These are phyloP conservation scores for Gastrophryne carolinensis DNA, from an alignment of 2,797 vertebrate species.

Conservation along the genomic window DNA sequence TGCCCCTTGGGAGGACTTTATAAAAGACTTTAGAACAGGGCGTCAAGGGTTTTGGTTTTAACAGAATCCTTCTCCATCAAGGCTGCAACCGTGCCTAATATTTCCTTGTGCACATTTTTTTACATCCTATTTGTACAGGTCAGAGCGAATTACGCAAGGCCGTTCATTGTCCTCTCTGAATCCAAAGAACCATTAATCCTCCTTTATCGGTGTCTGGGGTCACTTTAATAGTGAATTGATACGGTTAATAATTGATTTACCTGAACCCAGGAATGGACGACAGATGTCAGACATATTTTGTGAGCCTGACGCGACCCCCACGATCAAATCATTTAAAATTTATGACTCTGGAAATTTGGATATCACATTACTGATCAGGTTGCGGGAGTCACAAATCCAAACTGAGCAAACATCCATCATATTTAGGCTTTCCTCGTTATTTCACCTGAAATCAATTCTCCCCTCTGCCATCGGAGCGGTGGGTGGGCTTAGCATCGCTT, in stretches of 20 bases:
- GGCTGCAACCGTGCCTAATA: too few relatives aligned
- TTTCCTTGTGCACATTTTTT: neutral
- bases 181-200: constrained; percentile 36
- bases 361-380: constrained; percentile 40
- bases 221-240: constrained; percentile 28
- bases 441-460: constrained; percentile 35
- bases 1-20: too few relatives aligned
- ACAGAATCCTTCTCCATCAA: too few relatives aligned
- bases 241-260: constrained; percentile 50
- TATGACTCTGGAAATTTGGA: constrained; percentile 41
- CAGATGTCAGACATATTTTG: constrained; percentile 37
- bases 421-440: constrained; percentile 43
- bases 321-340: constrained; percentile 45
- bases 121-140: constrained; percentile 8
- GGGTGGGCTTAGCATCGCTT: neutral
- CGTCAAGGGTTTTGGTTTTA: too few relatives aligned
- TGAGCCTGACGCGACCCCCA: neutral
- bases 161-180: constrained; percentile 35
- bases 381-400: constrained; percentile 25
- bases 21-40: too few relatives aligned
- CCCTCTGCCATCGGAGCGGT: neutral
- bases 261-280: constrained; percentile 29
- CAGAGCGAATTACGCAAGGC: neutral
- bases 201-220: constrained; percentile 32
- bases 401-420: constrained; percentile 41